These are phyloP conservation scores for Eristalis tenax DNA, from an alignment of 2,888 invertebrate species.

Conservation along the genomic window DNA sequence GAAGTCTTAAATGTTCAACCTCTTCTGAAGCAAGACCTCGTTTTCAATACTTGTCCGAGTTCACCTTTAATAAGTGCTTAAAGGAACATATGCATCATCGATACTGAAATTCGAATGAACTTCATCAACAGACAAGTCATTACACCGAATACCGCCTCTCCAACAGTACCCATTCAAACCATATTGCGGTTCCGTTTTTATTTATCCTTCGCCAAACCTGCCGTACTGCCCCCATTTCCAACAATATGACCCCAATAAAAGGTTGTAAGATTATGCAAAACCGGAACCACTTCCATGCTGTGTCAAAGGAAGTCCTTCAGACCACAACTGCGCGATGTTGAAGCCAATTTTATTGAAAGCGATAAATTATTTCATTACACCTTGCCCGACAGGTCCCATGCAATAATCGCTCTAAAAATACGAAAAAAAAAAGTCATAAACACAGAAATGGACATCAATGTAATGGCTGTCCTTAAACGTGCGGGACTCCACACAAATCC, in stretches of 20 bases:
- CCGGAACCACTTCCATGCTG: slow-evolving; percentile 27
- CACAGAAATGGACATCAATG: slow-evolving; percentile 47
- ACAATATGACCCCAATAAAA: not conserved
- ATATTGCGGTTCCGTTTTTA: not conserved
- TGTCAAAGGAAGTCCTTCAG: slow-evolving; percentile 40
- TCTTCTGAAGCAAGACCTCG: too few species aligned
- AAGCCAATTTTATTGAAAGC: slow-evolving; percentile 39
- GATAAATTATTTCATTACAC: slow-evolving; percentile 51
- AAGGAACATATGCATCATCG: too few species aligned
- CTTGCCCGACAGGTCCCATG: slow-evolving; percentile 19
- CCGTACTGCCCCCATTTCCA: not conserved
- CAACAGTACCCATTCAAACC: not conserved
- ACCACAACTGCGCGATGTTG: slow-evolving; percentile 21
- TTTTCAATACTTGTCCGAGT: too few species aligned
- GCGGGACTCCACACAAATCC: not conserved
- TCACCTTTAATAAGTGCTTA: too few species aligned
- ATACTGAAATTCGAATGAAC: too few species aligned
- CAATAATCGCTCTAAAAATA: slow-evolving; percentile 25
- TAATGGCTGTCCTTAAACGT: slow-evolving; percentile 1
- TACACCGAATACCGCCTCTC: not conserved
- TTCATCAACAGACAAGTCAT: too few species aligned
- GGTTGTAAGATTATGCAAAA: slow-evolving; percentile 36
- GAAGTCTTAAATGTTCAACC: too few species aligned
- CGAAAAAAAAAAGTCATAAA: slow-evolving; percentile 32
- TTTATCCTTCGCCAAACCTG: not conserved